Conservation (phyloP, 2,888 invertebrate species). For the Lepidocyrtinus sp. region DNA sequence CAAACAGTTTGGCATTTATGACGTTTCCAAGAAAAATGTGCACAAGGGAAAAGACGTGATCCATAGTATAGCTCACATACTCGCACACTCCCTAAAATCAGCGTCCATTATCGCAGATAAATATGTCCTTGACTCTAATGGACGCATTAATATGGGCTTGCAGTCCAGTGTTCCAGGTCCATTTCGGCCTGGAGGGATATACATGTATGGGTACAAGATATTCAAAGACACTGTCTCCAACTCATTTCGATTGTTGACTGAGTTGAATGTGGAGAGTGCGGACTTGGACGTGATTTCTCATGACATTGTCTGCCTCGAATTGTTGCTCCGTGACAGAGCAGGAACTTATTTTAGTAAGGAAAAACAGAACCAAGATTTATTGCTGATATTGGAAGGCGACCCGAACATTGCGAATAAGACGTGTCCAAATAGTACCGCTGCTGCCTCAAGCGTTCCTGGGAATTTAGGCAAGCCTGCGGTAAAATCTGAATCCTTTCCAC, state of each 20-base stretch:
- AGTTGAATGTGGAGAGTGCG: background rate
- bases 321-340: slow-evolving; percentile 16
- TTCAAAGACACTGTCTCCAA: slow-evolving; percentile 8
- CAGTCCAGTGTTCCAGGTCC: background rate
- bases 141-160: background rate
- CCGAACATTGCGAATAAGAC: background rate
- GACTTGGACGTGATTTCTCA: slow-evolving; percentile 21
- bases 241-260: slow-evolving; percentile 23
- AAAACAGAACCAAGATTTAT: background rate
- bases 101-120: background rate
- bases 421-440: background rate
- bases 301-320: slow-evolving; percentile 33
- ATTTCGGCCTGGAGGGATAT: background rate
- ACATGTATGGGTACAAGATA: slow-evolving; percentile 25
- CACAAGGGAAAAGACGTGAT: slow-evolving; percentile 1
- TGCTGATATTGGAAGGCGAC: background rate
- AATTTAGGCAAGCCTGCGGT: background rate
- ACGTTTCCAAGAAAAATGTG: background rate
- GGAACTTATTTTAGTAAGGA: too few relatives aligned
- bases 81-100: background rate
- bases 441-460: too few relatives aligned
- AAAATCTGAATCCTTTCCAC: too few relatives aligned
- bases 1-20: slow-evolving; percentile 15
- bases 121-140: background rate
- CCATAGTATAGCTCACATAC: slow-evolving; percentile 22